These are phyloP conservation scores for Lanius ludovicianus DNA, from an alignment of 2,113 vertebrate genomes.

Conservation along the genomic window DNA sequence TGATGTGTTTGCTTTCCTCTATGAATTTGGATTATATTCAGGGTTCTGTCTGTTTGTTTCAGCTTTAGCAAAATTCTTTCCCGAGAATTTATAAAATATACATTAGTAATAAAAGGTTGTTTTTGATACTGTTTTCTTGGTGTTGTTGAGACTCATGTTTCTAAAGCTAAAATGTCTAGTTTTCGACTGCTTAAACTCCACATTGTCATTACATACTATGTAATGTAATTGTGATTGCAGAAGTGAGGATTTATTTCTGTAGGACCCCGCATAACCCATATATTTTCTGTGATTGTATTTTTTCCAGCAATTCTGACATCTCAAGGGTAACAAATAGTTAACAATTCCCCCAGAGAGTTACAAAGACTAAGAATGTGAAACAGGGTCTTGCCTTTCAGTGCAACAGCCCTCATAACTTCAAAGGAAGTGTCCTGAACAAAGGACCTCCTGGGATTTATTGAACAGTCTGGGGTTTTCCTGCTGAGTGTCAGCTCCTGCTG, in stretches of 20 bases:
- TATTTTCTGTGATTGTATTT: neutral
- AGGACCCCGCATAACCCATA: neutral
- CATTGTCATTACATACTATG: neutral
- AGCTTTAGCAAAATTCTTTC: neutral
- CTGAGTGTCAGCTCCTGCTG: neutral
- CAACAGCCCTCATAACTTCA: neutral
- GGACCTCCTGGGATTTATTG: neutral
- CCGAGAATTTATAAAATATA: neutral
- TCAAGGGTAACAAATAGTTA: neutral
- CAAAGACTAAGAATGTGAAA: neutral
- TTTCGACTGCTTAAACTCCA: neutral
- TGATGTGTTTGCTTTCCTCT: neutral
- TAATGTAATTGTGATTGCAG: neutral
- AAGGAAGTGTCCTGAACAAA: neutral
- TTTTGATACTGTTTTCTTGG: neutral
- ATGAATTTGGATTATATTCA: neutral
- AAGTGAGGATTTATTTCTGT: neutral
- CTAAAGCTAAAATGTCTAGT: neutral
- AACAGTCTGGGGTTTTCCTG: neutral
- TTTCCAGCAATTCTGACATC: fast-evolving
- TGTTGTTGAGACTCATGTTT: neutral
- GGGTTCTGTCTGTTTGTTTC: neutral
- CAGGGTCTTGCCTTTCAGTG: neutral
- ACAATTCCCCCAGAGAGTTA: neutral
- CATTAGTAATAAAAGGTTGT: neutral